Percentiles rank a stretch among this genome's conserved stretches.
These are phyloP conservation scores for Agrochola lota DNA, from an alignment of 2,888 invertebrate genomes.

Conservation along the genomic window DNA sequence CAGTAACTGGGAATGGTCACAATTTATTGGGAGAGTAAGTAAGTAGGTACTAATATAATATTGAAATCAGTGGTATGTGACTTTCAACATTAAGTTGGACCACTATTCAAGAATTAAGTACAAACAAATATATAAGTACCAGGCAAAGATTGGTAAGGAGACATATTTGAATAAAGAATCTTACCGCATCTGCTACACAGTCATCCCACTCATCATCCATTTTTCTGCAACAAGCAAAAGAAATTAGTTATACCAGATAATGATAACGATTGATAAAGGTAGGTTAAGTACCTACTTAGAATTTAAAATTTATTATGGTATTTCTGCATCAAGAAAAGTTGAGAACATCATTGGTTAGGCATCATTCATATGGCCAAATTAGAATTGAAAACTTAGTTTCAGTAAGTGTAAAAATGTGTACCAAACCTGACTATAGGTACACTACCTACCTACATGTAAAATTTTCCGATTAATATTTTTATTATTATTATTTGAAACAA, in stretches of 20 bases:
- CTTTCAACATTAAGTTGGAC: not conserved
- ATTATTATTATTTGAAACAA: not conserved
- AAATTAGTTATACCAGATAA: not conserved
- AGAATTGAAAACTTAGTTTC: not conserved
- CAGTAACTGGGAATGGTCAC: not conserved
- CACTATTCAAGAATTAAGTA: not conserved
- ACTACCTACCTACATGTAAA: not conserved
- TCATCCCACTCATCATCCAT: constrained; percentile 91
- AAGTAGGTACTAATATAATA: not conserved
- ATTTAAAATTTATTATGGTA: not conserved
- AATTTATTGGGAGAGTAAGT: not conserved
- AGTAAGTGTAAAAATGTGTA: not conserved
- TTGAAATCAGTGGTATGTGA: not conserved
- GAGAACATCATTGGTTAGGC: not conserved
- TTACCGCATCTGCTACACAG: constrained; percentile 78
- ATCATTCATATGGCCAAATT: not conserved
- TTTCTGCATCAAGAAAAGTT: no score
- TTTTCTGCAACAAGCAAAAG: constrained; percentile 70
- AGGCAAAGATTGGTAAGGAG: not conserved
- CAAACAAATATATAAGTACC: not conserved
- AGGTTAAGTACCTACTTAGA: no score
- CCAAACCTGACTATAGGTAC: not conserved
- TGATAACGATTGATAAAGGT: not conserved
- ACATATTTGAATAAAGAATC: constrained; percentile 46
- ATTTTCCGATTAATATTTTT: not conserved